Conservation (phyloP, 2,113 vertebrate genomes). For the Neopipo cinnamomea region DNA sequence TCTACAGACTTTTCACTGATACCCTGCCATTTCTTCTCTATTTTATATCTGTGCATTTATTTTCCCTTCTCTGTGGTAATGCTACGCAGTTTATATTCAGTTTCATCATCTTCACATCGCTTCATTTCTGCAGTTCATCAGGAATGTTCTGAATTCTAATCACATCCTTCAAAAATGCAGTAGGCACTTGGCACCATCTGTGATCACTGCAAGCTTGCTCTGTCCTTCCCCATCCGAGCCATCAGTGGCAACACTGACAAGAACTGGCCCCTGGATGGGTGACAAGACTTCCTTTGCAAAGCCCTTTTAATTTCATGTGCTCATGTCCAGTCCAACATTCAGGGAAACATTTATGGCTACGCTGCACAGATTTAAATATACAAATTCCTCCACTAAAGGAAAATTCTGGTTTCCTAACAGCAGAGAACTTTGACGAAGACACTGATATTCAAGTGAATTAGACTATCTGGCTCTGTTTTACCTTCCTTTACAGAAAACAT, state of each 20-base stretch:
- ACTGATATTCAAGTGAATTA: not conserved
- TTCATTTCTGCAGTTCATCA: not conserved
- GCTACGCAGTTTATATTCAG: not conserved
- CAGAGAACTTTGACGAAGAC: not conserved
- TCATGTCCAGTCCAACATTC: not conserved
- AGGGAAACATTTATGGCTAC: not conserved
- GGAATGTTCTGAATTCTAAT: not conserved
- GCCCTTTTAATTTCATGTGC: not conserved
- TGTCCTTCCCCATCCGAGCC: not conserved
- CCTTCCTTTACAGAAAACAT: not conserved
- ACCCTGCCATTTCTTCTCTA: not conserved
- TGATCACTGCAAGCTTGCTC: not conserved
- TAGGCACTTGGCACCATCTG: not conserved
- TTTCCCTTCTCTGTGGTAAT: not conserved
- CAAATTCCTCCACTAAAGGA: not conserved
- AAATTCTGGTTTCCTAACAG: not conserved
- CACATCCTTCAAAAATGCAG: not conserved
- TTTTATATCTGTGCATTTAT: not conserved
- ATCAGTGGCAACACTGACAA: not conserved
- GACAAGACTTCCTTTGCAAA: not conserved
- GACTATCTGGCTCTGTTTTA: not conserved
- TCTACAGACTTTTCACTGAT: not conserved
- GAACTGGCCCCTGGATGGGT: not conserved
- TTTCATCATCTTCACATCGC: not conserved
- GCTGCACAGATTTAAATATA: not conserved